These are phyloP conservation scores for Protonibea diacanthus DNA, from an alignment of 2,797 vertebrate genomes.

Conservation along the genomic window DNA sequence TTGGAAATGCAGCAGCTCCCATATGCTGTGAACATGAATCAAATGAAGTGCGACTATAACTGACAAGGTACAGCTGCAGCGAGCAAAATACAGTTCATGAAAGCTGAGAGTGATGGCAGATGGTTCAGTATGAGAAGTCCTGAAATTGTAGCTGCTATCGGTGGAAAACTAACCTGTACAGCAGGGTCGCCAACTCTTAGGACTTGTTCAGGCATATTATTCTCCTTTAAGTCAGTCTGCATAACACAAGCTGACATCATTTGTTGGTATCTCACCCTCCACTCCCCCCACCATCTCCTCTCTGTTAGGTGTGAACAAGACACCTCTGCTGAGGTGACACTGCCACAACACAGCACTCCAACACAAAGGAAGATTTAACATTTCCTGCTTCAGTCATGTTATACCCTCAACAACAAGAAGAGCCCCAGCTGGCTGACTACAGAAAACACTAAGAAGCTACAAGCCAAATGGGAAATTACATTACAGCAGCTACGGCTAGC, in stretches of 20 bases:
- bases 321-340: constrained; percentile 15
- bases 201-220: neutral
- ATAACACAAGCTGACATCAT: neutral
- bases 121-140: too few relatives aligned
- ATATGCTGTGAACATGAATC: too few relatives aligned
- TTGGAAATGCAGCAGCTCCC: too few relatives aligned
- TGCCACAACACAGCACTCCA: neutral
- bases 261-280: neutral
- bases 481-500: constrained; percentile 51
- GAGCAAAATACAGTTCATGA: too few relatives aligned
- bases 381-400: neutral
- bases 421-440: constrained; percentile 34
- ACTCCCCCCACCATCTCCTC: neutral
- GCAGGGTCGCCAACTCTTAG: neutral
- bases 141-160: too few relatives aligned
- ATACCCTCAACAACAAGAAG: neutral
- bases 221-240: neutral
- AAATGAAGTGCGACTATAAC: too few relatives aligned
- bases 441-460: constrained; percentile 25
- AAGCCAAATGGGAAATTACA: constrained; percentile 65
- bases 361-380: constrained; percentile 19
- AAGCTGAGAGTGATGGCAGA: too few relatives aligned
- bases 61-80: too few relatives aligned
- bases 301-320: constrained; percentile 20
- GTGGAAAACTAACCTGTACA: neutral